A percentile compares a stretch with the other conserved stretches of the same genome.
Evolutionary conservation across 2,797 vertebrate genomes (phyloP).

Genomic region (Brachyrhaphis roseni): DNA sequence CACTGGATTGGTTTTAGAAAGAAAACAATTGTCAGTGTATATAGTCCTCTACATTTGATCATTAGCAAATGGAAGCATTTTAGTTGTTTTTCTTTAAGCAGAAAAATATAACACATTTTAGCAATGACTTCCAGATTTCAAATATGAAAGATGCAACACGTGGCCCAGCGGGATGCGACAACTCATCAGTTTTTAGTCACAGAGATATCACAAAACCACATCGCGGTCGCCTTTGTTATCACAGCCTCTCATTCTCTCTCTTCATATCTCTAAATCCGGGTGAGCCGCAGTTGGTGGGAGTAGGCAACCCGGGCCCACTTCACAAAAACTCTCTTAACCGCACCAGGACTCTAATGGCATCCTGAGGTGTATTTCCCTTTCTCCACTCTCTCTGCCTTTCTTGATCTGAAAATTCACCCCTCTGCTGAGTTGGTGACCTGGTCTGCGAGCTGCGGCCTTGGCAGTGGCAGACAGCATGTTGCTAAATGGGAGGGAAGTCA

Average conservation of each 20-base stretch:
- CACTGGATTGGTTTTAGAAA: not conserved
- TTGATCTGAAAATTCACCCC: slow-evolving; percentile 66
- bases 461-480: slow-evolving; percentile 60
- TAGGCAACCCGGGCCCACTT: slow-evolving; percentile 67
- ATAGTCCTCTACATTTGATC: not conserved
- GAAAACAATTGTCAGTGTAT: not conserved
- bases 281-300: slow-evolving; percentile 69
- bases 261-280: slow-evolving; percentile 60
- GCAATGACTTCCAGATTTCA: slow-evolving; percentile 17
- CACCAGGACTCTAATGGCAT: slow-evolving; percentile 55
- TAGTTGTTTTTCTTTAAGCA: not conserved
- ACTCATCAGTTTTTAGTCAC: slow-evolving; percentile 58
- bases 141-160: slow-evolving; percentile 46
- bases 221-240: slow-evolving; percentile 69
- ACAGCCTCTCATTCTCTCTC: slow-evolving; percentile 58
- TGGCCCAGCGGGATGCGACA: slow-evolving; percentile 61
- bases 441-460: slow-evolving; percentile 63
- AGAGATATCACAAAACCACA: slow-evolving; percentile 56
- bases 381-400: slow-evolving; percentile 40
- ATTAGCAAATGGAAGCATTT: not conserved
- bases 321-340: slow-evolving; percentile 64
- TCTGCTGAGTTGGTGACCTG: slow-evolving; percentile 53
- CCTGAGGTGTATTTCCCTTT: slow-evolving; percentile 50
- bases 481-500: slow-evolving; percentile 72
- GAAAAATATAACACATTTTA: slow-evolving; percentile 7